A percentile compares a stretch with the other conserved stretches of the same genome.
Conservation (phyloP, 2,113 vertebrate genomes). For the Prietella phreatophila region DNA sequence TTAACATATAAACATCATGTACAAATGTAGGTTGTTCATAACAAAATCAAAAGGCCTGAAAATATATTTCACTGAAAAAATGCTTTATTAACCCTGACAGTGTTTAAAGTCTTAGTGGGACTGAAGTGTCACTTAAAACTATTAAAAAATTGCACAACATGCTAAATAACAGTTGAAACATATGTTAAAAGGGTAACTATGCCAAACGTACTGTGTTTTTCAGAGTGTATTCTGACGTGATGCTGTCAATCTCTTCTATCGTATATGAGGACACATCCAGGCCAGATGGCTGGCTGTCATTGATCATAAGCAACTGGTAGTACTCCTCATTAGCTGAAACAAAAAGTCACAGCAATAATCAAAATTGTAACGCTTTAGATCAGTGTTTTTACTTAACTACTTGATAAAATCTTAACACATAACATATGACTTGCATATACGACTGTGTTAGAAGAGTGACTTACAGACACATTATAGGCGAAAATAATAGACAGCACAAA, state of each 20-base stretch:
- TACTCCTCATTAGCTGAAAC: constrained; percentile 89
- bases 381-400: background rate
- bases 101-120: background rate
- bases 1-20: background rate
- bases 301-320: constrained; percentile 84
- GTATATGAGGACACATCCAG: constrained; percentile 83
- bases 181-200: background rate
- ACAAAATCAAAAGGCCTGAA: background rate
- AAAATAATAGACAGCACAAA: background rate
- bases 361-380: background rate
- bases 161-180: background rate
- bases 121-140: background rate
- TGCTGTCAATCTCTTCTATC: constrained; percentile 81
- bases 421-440: background rate
- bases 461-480: background rate
- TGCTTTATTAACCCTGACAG: background rate
- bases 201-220: constrained; percentile 82
- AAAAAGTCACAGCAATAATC: constrained; percentile 14
- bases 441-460: background rate
- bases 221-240: constrained; percentile 84
- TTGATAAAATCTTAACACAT: background rate
- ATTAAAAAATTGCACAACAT: background rate
- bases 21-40: background rate
- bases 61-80: background rate
- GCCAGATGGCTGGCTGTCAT: constrained; percentile 78